These are phyloP conservation scores for Syngnathoides biaculeatus DNA, from an alignment of 2,113 vertebrate genomes.

Conservation along the genomic window DNA sequence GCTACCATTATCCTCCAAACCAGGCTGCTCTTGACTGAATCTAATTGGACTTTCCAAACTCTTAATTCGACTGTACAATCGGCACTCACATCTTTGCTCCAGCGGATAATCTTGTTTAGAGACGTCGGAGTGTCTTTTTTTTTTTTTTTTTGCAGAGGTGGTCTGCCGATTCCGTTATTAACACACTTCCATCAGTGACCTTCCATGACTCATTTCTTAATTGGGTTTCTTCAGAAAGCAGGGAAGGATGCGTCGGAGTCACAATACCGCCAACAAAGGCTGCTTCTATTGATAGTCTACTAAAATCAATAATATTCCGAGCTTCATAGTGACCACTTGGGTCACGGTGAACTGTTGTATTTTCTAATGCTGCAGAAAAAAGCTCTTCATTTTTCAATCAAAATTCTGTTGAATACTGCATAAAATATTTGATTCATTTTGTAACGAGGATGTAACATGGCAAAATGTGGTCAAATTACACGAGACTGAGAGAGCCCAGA, in stretches of 20 bases:
- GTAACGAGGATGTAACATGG: not conserved
- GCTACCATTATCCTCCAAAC: slow-evolving; percentile 21
- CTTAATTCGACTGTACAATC: slow-evolving; percentile 4
- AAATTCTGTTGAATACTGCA: no score
- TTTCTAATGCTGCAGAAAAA: no score
- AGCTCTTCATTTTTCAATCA: no score
- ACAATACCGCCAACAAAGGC: slow-evolving; percentile 11
- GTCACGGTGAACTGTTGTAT: slow-evolving; percentile 13
- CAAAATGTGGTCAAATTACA: not conserved
- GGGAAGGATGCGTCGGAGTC: not conserved
- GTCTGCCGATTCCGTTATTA: slow-evolving; percentile 56
- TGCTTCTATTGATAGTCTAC: slow-evolving; percentile 17
- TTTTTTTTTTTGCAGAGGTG: slow-evolving; percentile 26
- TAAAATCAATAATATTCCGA: slow-evolving; percentile 23
- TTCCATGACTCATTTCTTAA: slow-evolving; percentile 47
- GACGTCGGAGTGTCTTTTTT: slow-evolving; percentile 6
- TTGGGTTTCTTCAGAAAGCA: slow-evolving; percentile 36
- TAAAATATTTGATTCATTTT: not conserved
- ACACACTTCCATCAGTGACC: slow-evolving; percentile 35
- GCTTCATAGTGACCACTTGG: slow-evolving; percentile 12
- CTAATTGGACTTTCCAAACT: slow-evolving; percentile 16
- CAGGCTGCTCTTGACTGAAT: slow-evolving; percentile 6
- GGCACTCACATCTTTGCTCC: slow-evolving; percentile 9
- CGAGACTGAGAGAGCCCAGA: slow-evolving; percentile 25
- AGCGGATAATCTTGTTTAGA: slow-evolving; percentile 34